These are phyloP conservation scores for Matsumyia berberina DNA, from an alignment of 2,888 invertebrate species.

Conservation along the genomic window DNA sequence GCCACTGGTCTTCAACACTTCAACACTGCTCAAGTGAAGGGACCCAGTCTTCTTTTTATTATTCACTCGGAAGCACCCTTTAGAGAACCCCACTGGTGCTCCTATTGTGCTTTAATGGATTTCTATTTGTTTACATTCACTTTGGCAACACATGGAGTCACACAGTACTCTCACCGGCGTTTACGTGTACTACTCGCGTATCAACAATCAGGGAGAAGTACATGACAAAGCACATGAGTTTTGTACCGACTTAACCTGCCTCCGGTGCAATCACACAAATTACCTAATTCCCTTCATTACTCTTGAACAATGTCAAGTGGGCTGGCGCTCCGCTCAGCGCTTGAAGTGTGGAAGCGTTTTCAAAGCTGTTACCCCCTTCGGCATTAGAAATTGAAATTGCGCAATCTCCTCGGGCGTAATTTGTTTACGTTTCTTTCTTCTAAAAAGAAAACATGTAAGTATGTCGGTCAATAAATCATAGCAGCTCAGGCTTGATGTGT, in stretches of 20 bases:
- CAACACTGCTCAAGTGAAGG: neutral
- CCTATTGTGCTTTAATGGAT: neutral
- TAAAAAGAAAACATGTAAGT: neutral
- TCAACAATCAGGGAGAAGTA: conserved; percentile 14
- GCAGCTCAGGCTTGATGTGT: conserved; percentile 7
- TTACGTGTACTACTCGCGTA: conserved; percentile 1
- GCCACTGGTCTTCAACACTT: neutral
- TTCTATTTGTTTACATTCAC: conserved; percentile 1
- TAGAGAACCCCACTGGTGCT: neutral
- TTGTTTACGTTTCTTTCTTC: conserved; percentile 15
- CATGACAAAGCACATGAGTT: neutral
- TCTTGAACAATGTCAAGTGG: conserved; percentile 53
- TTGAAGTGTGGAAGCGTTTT: conserved; percentile 28
- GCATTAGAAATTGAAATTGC: conserved; percentile 43
- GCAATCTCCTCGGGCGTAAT: conserved; percentile 9
- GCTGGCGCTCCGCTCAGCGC: neutral
- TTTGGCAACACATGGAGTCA: neutral
- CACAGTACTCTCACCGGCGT: conserved; percentile 14
- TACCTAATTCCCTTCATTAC: conserved; percentile 36
- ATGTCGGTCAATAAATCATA: conserved; percentile 18
- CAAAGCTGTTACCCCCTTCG: neutral
- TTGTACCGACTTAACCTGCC: conserved; percentile 9
- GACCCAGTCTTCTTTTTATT: neutral
- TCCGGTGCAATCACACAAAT: conserved; percentile 22
- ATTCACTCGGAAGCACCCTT: conserved; percentile 13